These are phyloP conservation scores for Drosophila hawaiiensis DNA, from an alignment of 2,888 invertebrate species.

Conservation along the genomic window DNA sequence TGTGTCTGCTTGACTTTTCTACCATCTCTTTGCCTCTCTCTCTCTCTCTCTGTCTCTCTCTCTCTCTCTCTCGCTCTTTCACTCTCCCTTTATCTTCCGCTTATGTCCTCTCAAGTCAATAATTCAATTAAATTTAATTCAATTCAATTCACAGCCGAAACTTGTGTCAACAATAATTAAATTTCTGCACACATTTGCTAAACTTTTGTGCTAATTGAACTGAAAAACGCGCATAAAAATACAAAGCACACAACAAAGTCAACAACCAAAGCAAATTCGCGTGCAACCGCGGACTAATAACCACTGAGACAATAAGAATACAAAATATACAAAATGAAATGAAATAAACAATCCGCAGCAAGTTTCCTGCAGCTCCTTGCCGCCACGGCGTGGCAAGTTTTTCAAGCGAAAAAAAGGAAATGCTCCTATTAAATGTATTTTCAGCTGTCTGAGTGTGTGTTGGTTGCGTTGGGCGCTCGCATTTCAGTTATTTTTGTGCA, in stretches of 20 bases:
- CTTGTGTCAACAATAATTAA: constrained; percentile 80
- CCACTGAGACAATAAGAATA: constrained; percentile 49
- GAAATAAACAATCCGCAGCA: constrained; percentile 68
- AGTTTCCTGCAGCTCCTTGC: constrained; percentile 46
- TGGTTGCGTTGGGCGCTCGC: constrained; percentile 30
- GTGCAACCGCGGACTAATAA: constrained; percentile 77
- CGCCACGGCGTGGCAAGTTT: constrained; percentile 53
- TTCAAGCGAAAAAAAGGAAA: constrained; percentile 69
- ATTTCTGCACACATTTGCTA: constrained; percentile 73
- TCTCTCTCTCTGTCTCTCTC: neutral
- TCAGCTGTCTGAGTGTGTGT: constrained; percentile 33
- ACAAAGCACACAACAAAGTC: constrained; percentile 23
- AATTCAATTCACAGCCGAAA: constrained; percentile 58
- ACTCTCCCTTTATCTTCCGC: neutral
- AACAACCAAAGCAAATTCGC: constrained; percentile 63
- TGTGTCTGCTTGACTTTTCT: neutral
- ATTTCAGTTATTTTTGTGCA: constrained; percentile 28
- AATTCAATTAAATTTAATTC: constrained; percentile 63
- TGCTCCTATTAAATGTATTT: constrained; percentile 75
- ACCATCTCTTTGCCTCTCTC: neutral
- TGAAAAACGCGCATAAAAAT: constrained; percentile 19
- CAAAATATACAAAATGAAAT: constrained; percentile 32
- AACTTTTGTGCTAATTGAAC: constrained; percentile 79
- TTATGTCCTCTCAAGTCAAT: neutral
- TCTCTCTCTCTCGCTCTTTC: neutral